Evolutionary conservation across 1,140 invertebrate genomes (phyloP).

Genomic region (Venustaconcha ellipsiformis): DNA sequence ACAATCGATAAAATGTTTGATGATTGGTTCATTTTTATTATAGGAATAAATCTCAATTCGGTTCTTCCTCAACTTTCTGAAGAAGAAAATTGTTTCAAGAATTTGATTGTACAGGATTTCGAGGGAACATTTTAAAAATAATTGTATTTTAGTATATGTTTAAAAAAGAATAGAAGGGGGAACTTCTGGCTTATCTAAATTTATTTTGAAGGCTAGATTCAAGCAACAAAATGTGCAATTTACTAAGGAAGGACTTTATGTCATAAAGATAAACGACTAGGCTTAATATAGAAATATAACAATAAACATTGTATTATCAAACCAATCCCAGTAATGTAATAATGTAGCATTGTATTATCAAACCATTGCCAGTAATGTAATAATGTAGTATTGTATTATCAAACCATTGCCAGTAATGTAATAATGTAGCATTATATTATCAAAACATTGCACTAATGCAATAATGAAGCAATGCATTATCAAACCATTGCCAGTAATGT

Average conservation of each 20-base stretch:
- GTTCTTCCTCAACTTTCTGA: too few relatives aligned
- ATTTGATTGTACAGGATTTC: too few relatives aligned
- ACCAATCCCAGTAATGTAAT: constrained; percentile 13
- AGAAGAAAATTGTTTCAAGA: too few relatives aligned
- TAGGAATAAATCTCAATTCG: too few relatives aligned
- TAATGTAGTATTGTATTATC: constrained; percentile 2
- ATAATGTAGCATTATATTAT: not conserved
- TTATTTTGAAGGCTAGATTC: constrained; percentile 16
- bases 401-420: constrained; percentile 18
- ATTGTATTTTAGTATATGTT: too few relatives aligned
- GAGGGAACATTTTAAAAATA: too few relatives aligned
- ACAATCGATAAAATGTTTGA: too few relatives aligned
- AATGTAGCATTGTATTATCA: not conserved
- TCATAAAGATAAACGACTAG: not conserved
- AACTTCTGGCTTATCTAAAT: constrained; percentile 8
- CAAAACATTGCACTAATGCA: not conserved
- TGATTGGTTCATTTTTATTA: too few relatives aligned
- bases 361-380: too few relatives aligned
- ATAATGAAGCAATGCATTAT: constrained; percentile 1
- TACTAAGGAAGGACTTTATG: constrained; percentile 11
- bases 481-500: constrained; percentile 16
- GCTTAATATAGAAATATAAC: constrained; percentile 2
- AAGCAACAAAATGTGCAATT: constrained; percentile 8
- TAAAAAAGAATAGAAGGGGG: not conserved
- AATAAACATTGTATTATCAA: constrained; percentile 4